Percentiles rank a stretch among this genome's conserved stretches.
Conservation (phyloP, 2,797 vertebrate genomes). For the Gymnoscopelus braueri region DNA sequence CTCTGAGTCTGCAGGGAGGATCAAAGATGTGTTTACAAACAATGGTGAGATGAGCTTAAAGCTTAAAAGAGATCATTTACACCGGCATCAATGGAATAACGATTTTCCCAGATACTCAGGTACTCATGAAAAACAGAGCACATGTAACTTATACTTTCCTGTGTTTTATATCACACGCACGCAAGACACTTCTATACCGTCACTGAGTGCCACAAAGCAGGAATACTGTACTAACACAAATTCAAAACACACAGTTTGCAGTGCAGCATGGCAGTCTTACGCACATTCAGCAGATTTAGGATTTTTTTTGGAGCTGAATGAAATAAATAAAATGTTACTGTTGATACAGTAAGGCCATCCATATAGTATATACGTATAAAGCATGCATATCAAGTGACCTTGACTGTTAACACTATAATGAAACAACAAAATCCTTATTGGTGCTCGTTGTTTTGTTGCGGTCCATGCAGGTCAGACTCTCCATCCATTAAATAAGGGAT, state of each 20-base stretch:
- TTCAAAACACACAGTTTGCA: no score
- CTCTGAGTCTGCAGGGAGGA: conserved; percentile 34
- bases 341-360: no score
- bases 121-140: background rate
- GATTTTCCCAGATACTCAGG: conserved; percentile 21
- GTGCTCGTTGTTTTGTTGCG: no score
- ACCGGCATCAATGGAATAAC: conserved; percentile 12
- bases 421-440: no score
- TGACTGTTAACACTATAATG: no score
- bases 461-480: no score
- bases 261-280: background rate
- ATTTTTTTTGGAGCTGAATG: background rate
- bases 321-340: background rate
- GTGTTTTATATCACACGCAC: background rate
- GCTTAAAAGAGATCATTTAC: conserved; percentile 34
- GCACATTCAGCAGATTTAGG: background rate
- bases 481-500: no score
- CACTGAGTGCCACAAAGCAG: no score
- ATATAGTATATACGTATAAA: no score
- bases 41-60: conserved; percentile 22
- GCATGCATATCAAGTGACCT: no score
- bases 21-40: conserved; percentile 22
- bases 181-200: background rate
- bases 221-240: no score
- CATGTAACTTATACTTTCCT: background rate